These are phyloP conservation scores for Trisateles emortualis DNA, from an alignment of 2,888 invertebrate species.

Conservation along the genomic window DNA sequence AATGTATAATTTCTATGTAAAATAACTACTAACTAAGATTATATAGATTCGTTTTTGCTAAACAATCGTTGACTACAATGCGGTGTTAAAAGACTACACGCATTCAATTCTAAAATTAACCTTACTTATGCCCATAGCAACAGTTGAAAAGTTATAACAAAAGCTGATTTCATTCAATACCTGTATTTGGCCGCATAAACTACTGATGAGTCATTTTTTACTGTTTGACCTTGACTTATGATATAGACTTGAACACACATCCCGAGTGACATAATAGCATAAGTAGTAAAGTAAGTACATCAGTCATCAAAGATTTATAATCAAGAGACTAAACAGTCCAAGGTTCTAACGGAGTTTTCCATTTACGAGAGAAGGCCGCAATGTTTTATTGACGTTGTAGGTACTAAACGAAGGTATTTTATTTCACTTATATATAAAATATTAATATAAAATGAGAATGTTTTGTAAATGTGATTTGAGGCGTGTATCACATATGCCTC, in stretches of 20 bases:
- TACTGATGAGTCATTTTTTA: conserved; percentile 4
- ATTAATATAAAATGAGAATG: too few species aligned
- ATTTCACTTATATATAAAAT: background rate
- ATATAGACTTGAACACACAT: conserved; percentile 3
- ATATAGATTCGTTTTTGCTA: too few species aligned
- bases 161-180: background rate
- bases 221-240: conserved; percentile 5
- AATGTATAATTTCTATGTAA: too few species aligned
- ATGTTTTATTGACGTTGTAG: conserved; percentile 2
- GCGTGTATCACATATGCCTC: too few species aligned
- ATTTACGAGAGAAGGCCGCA: conserved; percentile 10
- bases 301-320: conserved; percentile 1
- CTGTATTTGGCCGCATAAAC: background rate
- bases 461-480: too few species aligned
- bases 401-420: conserved; percentile 3
- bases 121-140: too few species aligned
- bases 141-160: too few species aligned
- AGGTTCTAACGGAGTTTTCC: conserved; percentile 14
- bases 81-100: too few species aligned
- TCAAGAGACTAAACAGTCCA: conserved; percentile 10
- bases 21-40: too few species aligned
- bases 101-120: too few species aligned
- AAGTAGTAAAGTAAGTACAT: background rate
- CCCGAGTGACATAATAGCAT: background rate
- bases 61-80: too few species aligned